Percentiles rank a stretch among this genome's conserved stretches.
phyloP scores from a whole-genome alignment of 1,140 invertebrate species.

The Nymphalis io region DNA sequence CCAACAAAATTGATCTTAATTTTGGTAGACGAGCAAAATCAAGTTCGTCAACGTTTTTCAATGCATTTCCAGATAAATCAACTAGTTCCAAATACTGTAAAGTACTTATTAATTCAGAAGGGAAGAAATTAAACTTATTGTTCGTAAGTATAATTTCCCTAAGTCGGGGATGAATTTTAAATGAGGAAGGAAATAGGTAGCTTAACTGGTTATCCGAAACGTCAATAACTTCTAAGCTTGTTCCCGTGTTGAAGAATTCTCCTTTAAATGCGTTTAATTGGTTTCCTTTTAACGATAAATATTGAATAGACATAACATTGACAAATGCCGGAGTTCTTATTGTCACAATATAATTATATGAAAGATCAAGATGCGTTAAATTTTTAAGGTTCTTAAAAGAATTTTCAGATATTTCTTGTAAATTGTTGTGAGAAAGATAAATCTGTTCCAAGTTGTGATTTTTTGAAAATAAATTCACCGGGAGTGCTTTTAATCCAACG shows the following conservation, averaged over 20 bases:
- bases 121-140: slow-evolving; percentile 91
- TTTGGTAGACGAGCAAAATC: slow-evolving; percentile 90
- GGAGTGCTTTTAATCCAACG: slow-evolving; percentile 86
- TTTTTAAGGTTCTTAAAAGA: slow-evolving; percentile 88
- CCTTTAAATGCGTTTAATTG: slow-evolving; percentile 88
- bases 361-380: slow-evolving; percentile 86
- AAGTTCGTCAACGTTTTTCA: slow-evolving; percentile 90
- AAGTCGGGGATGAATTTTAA: slow-evolving; percentile 89
- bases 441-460: slow-evolving; percentile 84
- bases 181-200: slow-evolving; percentile 90
- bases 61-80: slow-evolving; percentile 87
- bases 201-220: slow-evolving; percentile 88
- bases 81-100: slow-evolving; percentile 88
- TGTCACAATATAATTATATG: slow-evolving; percentile 88
- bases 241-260: slow-evolving; percentile 88
- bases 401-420: slow-evolving; percentile 86
- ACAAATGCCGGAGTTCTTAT: slow-evolving; percentile 86
- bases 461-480: slow-evolving; percentile 86
- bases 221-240: slow-evolving; percentile 87
- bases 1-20: slow-evolving; percentile 85
- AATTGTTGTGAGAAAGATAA: slow-evolving; percentile 84
- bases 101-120: slow-evolving; percentile 88
- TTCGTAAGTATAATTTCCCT: slow-evolving; percentile 84
- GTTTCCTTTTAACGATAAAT: slow-evolving; percentile 86
- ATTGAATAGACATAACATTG: slow-evolving; percentile 85